phyloP scores from a whole-genome alignment of 2,113 vertebrate genomes.

The Scytalopus superciliaris region DNA sequence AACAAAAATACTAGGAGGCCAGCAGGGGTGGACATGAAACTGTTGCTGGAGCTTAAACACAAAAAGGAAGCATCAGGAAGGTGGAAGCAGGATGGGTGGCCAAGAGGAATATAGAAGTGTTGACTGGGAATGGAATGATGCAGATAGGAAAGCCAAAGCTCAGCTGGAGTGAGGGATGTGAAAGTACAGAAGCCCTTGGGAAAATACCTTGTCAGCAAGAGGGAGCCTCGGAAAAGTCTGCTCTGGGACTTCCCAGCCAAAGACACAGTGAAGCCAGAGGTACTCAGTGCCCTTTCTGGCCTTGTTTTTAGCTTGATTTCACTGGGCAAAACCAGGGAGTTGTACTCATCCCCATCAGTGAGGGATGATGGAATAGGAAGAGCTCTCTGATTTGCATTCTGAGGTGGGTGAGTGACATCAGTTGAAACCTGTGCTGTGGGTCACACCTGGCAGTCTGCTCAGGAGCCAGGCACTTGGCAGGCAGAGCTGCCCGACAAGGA shows the following conservation, averaged over 20 bases:
- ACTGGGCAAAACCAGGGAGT: background rate
- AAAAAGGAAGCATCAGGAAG: background rate
- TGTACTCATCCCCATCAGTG: background rate
- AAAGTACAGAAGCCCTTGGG: background rate
- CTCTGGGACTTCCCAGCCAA: background rate
- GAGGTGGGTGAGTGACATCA: background rate
- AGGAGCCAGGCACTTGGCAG: background rate
- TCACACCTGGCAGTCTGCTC: background rate
- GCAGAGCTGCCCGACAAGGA: background rate
- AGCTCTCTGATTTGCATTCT: constrained; percentile 21
- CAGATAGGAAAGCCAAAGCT: background rate
- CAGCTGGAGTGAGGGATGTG: background rate
- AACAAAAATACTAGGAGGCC: background rate
- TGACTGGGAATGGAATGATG: background rate
- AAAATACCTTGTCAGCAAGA: background rate
- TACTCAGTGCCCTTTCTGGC: background rate
- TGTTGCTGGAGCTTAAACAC: background rate
- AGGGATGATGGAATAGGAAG: background rate
- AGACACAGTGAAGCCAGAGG: background rate
- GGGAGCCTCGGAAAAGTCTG: background rate
- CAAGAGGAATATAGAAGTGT: background rate
- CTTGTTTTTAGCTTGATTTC: background rate
- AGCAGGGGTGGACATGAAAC: background rate
- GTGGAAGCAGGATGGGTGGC: background rate
- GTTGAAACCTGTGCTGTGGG: background rate